Percentiles rank a stretch among this genome's conserved stretches.
Conservation (phyloP, 2,797 vertebrate species). For the Acanthurus lineatus region DNA sequence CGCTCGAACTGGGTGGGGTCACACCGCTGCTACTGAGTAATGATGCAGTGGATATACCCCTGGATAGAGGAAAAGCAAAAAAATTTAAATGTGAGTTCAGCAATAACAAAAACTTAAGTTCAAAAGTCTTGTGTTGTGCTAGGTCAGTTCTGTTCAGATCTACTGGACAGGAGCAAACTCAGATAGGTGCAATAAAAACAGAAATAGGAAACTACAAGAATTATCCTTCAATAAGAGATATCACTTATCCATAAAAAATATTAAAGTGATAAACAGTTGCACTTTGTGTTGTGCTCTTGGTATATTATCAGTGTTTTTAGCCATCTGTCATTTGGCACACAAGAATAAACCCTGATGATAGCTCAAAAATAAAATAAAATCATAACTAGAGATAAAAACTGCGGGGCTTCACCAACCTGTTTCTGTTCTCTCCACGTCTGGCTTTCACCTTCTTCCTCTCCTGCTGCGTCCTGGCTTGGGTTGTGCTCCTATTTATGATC, state of each 20-base stretch:
- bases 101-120: neutral
- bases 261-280: neutral
- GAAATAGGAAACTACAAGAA: neutral
- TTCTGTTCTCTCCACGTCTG: conserved; percentile 84
- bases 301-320: neutral
- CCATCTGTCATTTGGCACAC: neutral
- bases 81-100: neutral
- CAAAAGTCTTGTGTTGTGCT: neutral
- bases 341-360: neutral
- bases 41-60: conserved; percentile 82
- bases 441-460: conserved; percentile 93
- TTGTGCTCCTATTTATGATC: conserved; percentile 84
- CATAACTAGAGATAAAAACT: neutral
- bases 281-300: neutral
- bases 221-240: neutral
- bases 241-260: neutral
- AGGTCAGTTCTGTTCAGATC: neutral
- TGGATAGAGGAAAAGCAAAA: conserved; percentile 38
- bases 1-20: conserved; percentile 84
- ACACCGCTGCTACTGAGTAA: conserved; percentile 87
- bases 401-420: conserved; percentile 84
- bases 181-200: neutral
- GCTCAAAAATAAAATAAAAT: neutral
- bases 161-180: neutral
- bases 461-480: conserved; percentile 89